Conservation (phyloP, 2,888 invertebrate species). For the Ectemnius lituratus region DNA sequence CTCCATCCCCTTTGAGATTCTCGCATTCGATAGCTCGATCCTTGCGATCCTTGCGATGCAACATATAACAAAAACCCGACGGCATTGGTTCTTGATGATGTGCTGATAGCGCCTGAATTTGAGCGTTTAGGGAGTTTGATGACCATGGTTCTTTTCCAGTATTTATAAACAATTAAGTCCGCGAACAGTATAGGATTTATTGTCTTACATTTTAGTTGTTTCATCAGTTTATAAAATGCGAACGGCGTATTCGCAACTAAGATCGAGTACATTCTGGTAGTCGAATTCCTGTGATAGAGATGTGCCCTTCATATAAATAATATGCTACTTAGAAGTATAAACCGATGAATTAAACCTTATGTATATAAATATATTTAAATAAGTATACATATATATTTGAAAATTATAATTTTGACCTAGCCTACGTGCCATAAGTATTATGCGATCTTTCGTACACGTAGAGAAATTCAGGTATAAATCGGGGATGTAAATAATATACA, state of each 20-base stretch:
- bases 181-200: slow-evolving; percentile 32
- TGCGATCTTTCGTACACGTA: slow-evolving; percentile 9
- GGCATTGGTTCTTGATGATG: too few relatives aligned
- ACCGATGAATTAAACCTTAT: slow-evolving; percentile 33
- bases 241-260: slow-evolving; percentile 23
- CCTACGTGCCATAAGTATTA: slow-evolving; percentile 18
- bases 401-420: slow-evolving; percentile 29
- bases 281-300: slow-evolving; percentile 36
- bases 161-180: background rate
- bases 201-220: slow-evolving; percentile 33
- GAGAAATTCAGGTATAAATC: slow-evolving; percentile 30
- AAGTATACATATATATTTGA: slow-evolving; percentile 24
- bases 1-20: too few relatives aligned
- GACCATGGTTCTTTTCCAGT: too few relatives aligned
- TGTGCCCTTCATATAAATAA: slow-evolving; percentile 4
- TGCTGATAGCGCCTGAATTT: too few relatives aligned
- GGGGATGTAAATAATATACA: slow-evolving; percentile 26
- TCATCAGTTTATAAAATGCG: slow-evolving; percentile 44
- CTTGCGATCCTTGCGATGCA: too few relatives aligned
- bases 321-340: slow-evolving; percentile 29
- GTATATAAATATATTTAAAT: slow-evolving; percentile 45
- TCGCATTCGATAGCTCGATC: too few relatives aligned
- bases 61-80: too few relatives aligned
- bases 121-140: too few relatives aligned
- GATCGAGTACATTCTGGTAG: slow-evolving; percentile 23